A percentile compares a stretch with the other conserved stretches of the same genome.
These are phyloP conservation scores for Nematopogon swammerdamellus DNA, from an alignment of 2,888 invertebrate species.

Conservation along the genomic window DNA sequence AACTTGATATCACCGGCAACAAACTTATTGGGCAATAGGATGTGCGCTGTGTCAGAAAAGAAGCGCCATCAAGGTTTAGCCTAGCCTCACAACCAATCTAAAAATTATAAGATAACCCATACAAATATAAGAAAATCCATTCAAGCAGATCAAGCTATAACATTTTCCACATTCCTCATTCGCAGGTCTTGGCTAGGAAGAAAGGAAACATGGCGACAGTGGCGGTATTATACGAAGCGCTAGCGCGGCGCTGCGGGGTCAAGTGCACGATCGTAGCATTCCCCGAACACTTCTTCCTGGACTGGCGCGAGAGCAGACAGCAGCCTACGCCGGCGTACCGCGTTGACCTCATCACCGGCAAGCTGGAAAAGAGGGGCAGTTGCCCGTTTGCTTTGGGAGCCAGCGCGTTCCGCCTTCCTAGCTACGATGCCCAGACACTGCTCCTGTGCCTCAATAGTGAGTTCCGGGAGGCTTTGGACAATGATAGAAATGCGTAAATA, in stretches of 20 bases:
- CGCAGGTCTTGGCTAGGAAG: constrained; percentile 18
- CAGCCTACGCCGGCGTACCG: constrained; percentile 15
- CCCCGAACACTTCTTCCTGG: constrained; percentile 31
- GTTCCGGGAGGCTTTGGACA: background rate
- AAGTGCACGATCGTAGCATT: constrained; percentile 27
- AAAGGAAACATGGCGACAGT: constrained; percentile 22
- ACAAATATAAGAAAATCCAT: too few species aligned
- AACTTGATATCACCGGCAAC: too few species aligned
- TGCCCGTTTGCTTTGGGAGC: constrained; percentile 23
- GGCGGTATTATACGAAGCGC: constrained; percentile 27
- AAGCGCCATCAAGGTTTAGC: too few species aligned
- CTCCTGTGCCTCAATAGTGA: background rate
- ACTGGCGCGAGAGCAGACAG: constrained; percentile 22
- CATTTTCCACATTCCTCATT: too few species aligned
- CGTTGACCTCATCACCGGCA: constrained; percentile 25
- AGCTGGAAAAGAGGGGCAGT: constrained; percentile 19
- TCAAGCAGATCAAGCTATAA: too few species aligned
- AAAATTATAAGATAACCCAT: too few species aligned
- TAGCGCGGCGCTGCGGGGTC: constrained; percentile 28
- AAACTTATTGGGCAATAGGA: too few species aligned
- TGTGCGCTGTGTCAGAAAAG: too few species aligned
- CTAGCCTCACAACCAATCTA: too few species aligned
- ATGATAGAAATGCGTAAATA: background rate
- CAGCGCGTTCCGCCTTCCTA: constrained; percentile 1
- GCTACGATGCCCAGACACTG: background rate